Conservation (phyloP, 2,888 invertebrate genomes). For the Pseudolycoriella hygida region DNA sequence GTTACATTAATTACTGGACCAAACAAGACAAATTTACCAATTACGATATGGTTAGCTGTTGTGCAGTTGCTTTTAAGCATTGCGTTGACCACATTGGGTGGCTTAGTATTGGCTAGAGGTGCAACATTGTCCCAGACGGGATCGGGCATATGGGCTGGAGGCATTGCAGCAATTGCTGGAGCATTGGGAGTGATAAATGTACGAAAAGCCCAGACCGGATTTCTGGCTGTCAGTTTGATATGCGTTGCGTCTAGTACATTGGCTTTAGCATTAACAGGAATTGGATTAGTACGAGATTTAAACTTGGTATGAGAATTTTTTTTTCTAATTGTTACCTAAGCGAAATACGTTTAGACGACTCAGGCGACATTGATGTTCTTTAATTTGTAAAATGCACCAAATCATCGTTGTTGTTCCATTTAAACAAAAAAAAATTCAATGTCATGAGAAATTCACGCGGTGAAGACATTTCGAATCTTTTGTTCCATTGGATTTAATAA, state of each 20-base stretch:
- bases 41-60: constrained; percentile 21
- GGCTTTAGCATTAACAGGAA: constrained; percentile 26
- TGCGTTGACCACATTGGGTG: constrained; percentile 24
- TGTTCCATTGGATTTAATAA: too few species aligned
- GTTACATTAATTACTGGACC: not conserved
- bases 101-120: constrained; percentile 23
- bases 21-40: constrained; percentile 1
- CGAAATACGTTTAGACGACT: not conserved
- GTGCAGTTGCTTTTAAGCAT: constrained; percentile 24
- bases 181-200: constrained; percentile 28
- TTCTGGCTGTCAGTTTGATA: constrained; percentile 26
- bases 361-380: not conserved
- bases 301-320: constrained; percentile 17
- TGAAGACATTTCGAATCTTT: too few species aligned
- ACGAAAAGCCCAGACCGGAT: constrained; percentile 25
- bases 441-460: too few species aligned
- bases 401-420: too few species aligned
- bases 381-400: too few species aligned
- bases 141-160: constrained; percentile 27
- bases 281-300: constrained; percentile 25
- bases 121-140: constrained; percentile 24
- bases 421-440: too few species aligned
- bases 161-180: constrained; percentile 15
- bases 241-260: constrained; percentile 28
- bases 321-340: not conserved